phyloP scores from a whole-genome alignment of 2,888 invertebrate species.

The Athrips mouffetella region DNA sequence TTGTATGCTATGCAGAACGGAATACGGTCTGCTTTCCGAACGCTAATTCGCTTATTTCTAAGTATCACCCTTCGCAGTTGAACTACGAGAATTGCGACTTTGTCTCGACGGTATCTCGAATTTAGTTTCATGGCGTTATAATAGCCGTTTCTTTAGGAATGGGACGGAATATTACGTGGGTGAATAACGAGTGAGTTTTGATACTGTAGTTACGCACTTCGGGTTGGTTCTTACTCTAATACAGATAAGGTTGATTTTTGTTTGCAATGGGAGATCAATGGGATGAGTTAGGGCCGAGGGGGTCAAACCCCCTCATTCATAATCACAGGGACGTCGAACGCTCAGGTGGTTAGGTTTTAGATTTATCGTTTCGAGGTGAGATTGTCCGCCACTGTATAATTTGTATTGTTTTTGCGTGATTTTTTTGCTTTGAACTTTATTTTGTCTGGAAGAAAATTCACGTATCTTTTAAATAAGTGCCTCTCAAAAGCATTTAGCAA shows the following conservation, averaged over 20 bases:
- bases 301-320: conserved; percentile 56
- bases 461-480: too few species aligned
- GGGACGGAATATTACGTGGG: conserved; percentile 1
- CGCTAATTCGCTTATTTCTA: conserved; percentile 67
- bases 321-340: conserved; percentile 69
- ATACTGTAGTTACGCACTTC: conserved; percentile 9
- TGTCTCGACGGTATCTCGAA: conserved; percentile 14
- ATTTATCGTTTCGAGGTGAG: conserved; percentile 68
- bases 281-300: conserved; percentile 33
- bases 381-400: conserved; percentile 57
- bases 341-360: conserved; percentile 73
- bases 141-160: conserved; percentile 1
- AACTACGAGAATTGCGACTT: conserved; percentile 11
- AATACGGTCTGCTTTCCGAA: conserved; percentile 69
- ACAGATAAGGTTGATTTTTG: conserved; percentile 16
- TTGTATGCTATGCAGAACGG: conserved; percentile 64
- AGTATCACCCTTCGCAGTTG: conserved; percentile 19
- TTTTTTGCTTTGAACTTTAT: neutral
- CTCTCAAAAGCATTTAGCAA: too few species aligned
- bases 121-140: conserved; percentile 1
- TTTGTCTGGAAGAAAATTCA: too few species aligned
- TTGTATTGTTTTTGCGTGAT: conserved; percentile 45
- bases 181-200: conserved; percentile 15
- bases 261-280: conserved; percentile 26
- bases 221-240: conserved; percentile 16